Base-by-base conservation (phyloP, 2,113 vertebrate species). In the Leptocoma aspasia region DNA sequence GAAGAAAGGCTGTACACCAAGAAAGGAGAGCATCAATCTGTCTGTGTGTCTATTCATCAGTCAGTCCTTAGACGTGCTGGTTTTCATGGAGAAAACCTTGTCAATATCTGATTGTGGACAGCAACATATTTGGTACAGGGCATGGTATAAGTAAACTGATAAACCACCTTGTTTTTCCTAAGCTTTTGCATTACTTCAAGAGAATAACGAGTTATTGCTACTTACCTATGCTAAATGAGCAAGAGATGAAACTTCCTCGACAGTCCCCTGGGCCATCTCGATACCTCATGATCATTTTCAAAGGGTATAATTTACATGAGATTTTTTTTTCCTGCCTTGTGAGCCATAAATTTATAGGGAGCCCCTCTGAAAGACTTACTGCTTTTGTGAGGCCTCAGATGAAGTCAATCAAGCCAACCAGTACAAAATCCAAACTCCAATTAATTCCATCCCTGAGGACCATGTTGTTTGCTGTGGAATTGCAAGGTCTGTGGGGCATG, bases 291-390 rank as follows among this genome's bases (percentile, higher is more conserved):
- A 94, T 78, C 68, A 92, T 93, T 96, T 95, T 95, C 92, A 96
- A 86, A 97, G 92, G 92, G 76, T 95, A 94, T 96, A 89, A 95
- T 96, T 95, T 96, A 96, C 87, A 96, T 90, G 91, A 95, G 86
- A 61, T 92, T 96, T 96, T 92, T 92, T 91, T 95, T 94, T 53
- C 81, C 68, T 90, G 94, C 69, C 68, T 93, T 47, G 44, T 94
- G 94, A 95, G 90, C 90, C 93, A 96, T 94, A 96, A 95, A 97
- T 96, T 95, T 95, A 86, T 85, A 93, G 88, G 68, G 60, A 96
- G 90, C 82, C 92, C 85, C 90, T 95, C 69, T 88, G 94, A 91
- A 96, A 97, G 94, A 86, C 90, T 96, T 94, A 96, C 79, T 92
- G 90, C 92, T 94, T 96, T 94, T 96, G 93, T 86, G 85, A 86